Evolutionary conservation across 2,888 invertebrate genomes (phyloP), one percentile per base, ranked within the genome.

Genomic region (Tribolium freemani): DNA sequence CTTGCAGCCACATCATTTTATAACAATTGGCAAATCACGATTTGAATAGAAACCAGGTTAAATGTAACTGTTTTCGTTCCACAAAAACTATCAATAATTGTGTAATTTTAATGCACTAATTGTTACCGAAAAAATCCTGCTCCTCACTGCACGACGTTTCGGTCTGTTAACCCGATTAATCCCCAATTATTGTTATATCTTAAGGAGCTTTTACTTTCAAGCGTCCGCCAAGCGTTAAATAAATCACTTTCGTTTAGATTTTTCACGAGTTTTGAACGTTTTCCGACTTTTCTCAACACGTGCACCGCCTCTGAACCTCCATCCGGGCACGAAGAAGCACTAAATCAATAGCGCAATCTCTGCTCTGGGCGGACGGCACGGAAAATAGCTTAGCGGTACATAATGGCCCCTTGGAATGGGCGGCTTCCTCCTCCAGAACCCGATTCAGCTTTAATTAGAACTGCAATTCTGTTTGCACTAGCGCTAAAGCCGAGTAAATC

Each of bases 301-400:
- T 21, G 48, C 16, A 16, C 16, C 60, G 60, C 46, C 46, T 46
- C 46, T 60, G 58, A 48, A 10, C 54, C 9, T 54, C 3, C 54
- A 10, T 30, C 38, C 31, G 45, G 57, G 50, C 73, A 74, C 72
- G 74, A 74, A 73, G 70, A 66, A 69, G 73, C 77, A 64, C 69
- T 77, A 77, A 78, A 79, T 79, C 77, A 77, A 79, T 79, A 79
- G 74, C 73, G 74, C 75, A 77, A 78, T 76, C 69, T 73, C 72
- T 70, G 76, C 69, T 74, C 69, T 73, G 76, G 74, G 74, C 73
- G 72, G 75, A 74, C 71, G 70, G 61, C 72, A 69, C 53, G 56
- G 68, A 63, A 71, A 75, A 75, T 70, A 57, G 72, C 72, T 70
- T 75, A 76, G 73, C 75, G 75, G 75, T 75, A 75, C 67, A 67